Evolutionary conservation across 2,888 invertebrate genomes (phyloP), one percentile per base, ranked within the genome.

Genomic region (Lypha dubia): DNA sequence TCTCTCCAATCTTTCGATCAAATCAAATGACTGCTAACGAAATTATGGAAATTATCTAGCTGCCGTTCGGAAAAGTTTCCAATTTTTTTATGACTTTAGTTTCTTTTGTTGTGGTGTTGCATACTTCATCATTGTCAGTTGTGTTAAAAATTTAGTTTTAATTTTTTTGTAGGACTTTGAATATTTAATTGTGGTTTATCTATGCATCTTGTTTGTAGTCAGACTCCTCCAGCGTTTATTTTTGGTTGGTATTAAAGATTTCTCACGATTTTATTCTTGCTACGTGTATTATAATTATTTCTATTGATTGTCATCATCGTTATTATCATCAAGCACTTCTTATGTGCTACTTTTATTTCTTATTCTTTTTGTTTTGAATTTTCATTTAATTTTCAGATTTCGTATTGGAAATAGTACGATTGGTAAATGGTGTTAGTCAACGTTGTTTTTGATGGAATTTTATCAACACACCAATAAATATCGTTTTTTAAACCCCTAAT

Each of bases 401-500:
- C n/a, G 4, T 56, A 44, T 56, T 44, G 62, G 41, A 58, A n/a
- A 17, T 70, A 28, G 62, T 41, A 70, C 35, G 13, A 32, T n/a
- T 28, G 5, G 81, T 76, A 41, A 51, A 75, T 84, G 80, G 84
- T 81, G 84, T 84, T 79, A 84, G 68, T 81, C 77, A 70, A 81
- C 70, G 81, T 81, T 84, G 77, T 81, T 84, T 79, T 79, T 84
- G 73, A 84, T 81, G 77, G 73, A 63, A 79, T 84, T 81, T 84
- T 81, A 84, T 84, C 81, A 70, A 81, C 77, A 77, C 46, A 68
- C 20, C 67, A 84, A 77, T 84, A 84, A 84, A 84, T 81, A 81
- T 79, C 32, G 77, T 79, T 84, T 81, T 81, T 63, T 44, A 81
- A 79, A 76, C 53, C 81, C 77, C 56, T 84, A 84, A 84, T 84